Conservation (phyloP, 2,797 vertebrate genomes). For the Harpagifer antarcticus region DNA sequence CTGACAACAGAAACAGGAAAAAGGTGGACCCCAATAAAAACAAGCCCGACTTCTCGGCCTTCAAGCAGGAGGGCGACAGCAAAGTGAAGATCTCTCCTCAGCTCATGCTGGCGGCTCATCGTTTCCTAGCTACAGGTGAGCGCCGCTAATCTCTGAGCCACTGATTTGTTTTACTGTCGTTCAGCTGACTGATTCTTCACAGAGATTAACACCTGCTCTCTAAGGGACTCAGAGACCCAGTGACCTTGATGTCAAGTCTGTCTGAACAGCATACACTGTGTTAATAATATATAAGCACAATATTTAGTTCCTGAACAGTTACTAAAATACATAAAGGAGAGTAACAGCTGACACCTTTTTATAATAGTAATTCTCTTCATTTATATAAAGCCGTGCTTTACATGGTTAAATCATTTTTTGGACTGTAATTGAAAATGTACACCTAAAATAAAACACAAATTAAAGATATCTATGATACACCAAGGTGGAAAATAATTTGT, state of each 20-base stretch:
- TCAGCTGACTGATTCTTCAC: not conserved
- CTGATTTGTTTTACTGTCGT: constrained; percentile 6
- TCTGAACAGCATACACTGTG: not conserved
- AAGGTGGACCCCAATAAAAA: constrained; percentile 89
- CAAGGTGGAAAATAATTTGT: too few species aligned
- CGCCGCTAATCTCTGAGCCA: not conserved
- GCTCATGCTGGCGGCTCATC: constrained; percentile 95
- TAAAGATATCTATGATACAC: not conserved
- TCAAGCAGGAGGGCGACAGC: constrained; percentile 90
- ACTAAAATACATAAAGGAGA: too few species aligned
- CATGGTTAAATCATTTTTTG: too few species aligned
- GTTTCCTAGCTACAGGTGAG: constrained; percentile 94
- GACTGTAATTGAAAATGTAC: not conserved
- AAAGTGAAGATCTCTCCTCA: constrained; percentile 97
- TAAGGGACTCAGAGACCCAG: not conserved
- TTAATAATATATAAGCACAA: too few species aligned
- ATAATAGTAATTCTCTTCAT: too few species aligned
- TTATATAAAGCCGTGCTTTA: too few species aligned
- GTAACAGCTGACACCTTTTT: too few species aligned
- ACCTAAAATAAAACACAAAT: not conserved
- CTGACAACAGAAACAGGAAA: constrained; percentile 93
- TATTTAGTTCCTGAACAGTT: too few species aligned
- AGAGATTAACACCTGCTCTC: not conserved
- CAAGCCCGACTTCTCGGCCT: constrained; percentile 95
- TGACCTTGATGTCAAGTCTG: not conserved